Conservation (phyloP, 2,888 invertebrate genomes). For the Zaprionus bogoriensis region DNA sequence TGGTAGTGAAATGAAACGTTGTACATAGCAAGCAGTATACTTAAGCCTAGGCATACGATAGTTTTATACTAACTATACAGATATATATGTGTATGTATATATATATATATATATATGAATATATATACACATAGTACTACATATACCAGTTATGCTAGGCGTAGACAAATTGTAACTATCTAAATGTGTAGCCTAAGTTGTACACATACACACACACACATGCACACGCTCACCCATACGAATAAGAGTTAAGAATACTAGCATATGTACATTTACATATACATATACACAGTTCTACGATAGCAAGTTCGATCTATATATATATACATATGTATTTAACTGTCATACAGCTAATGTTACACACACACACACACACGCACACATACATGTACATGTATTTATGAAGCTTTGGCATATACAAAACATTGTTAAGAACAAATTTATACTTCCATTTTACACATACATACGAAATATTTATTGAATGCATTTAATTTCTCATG, state of each 20-base stretch:
- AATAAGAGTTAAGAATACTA: conserved; percentile 51
- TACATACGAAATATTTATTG: conserved; percentile 56
- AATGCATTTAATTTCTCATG: conserved; percentile 77
- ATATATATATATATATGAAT: conserved; percentile 31
- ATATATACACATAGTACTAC: conserved; percentile 42
- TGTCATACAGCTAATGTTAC: conserved; percentile 59
- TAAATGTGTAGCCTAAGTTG: conserved; percentile 49
- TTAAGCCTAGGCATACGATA: conserved; percentile 36
- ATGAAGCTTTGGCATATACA: conserved; percentile 52
- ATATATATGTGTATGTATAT: conserved; percentile 34
- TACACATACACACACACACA: conserved; percentile 25
- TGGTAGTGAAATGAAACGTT: conserved; percentile 57
- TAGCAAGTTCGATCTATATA: conserved; percentile 20
- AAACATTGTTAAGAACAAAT: conserved; percentile 77
- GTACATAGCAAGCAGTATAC: conserved; percentile 51
- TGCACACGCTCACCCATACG: conserved; percentile 17
- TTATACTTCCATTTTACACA: conserved; percentile 74
- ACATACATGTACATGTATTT: conserved; percentile 52
- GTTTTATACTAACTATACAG: conserved; percentile 23
- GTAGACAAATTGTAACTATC: conserved; percentile 70
- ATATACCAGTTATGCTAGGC: conserved; percentile 76
- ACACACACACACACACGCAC: conserved; percentile 29
- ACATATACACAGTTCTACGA: conserved; percentile 13
- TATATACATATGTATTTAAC: conserved; percentile 52
- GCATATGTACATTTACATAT: conserved; percentile 38